phyloP scores from a whole-genome alignment of 92 coral and sea anemone species.

The Scolanthus callimorphus region DNA sequence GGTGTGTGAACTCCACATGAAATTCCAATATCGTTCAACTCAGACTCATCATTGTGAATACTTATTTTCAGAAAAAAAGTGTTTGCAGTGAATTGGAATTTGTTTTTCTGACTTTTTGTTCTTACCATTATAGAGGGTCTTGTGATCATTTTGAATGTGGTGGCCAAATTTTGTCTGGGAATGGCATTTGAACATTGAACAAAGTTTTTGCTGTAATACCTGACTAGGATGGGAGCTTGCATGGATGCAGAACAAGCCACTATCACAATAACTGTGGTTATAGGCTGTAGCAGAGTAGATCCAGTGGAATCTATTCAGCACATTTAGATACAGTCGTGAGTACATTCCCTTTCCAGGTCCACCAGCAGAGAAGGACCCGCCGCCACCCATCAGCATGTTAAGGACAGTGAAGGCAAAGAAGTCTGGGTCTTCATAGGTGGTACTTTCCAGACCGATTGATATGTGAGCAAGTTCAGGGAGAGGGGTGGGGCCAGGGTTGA shows the following conservation, averaged over 20 bases:
- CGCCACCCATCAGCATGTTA: slow-evolving; percentile 96
- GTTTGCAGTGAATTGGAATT: no score
- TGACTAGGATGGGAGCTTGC: slow-evolving; percentile 95
- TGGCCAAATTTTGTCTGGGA: no score
- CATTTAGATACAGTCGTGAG: slow-evolving; percentile 92
- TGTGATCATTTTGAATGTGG: no score
- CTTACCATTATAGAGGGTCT: no score
- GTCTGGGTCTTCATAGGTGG: slow-evolving; percentile 76
- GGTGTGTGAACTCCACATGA: no score
- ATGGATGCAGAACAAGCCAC: slow-evolving; percentile 92
- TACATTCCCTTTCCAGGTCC: slow-evolving; percentile 99
- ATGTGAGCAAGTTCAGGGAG: slow-evolving; percentile 94
- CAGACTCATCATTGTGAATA: no score
- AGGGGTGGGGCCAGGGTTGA: slow-evolving; percentile 96
- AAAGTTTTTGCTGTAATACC: no score
- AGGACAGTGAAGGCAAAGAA: slow-evolving; percentile 98
- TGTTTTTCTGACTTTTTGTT: no score
- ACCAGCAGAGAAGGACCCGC: slow-evolving; percentile 99
- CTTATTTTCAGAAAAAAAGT: no score
- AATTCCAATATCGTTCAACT: no score
- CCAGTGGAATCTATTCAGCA: slow-evolving; percentile 94
- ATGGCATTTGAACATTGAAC: no score
- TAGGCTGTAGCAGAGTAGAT: slow-evolving; percentile 96
- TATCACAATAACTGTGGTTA: slow-evolving; percentile 94
- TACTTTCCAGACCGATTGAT: slow-evolving; percentile 84